Percentiles rank a stretch among this genome's conserved stretches.
Evolutionary conservation across 2,888 invertebrate genomes (phyloP).

Genomic region (Anthophora plumipes): DNA sequence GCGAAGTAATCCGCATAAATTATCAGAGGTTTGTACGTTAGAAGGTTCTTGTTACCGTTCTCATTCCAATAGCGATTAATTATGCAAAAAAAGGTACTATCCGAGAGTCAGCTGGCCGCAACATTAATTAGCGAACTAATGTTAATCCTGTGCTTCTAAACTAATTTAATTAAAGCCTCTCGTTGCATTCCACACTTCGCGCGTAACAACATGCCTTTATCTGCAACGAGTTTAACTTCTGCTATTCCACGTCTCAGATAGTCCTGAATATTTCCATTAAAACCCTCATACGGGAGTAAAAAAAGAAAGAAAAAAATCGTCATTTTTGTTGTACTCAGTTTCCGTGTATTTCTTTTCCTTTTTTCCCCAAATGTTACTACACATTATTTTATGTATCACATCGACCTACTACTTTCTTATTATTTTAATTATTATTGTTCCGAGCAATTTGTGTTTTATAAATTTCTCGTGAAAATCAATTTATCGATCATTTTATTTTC

Average conservation of each 20-base stretch:
- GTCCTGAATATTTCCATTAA: neutral
- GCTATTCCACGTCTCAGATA: neutral
- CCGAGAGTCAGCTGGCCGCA: conserved; percentile 61
- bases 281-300: neutral
- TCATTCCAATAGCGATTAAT: conserved; percentile 52
- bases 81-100: conserved; percentile 54
- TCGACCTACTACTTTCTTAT: no score
- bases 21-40: neutral
- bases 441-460: no score
- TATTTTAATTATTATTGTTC: no score
- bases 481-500: neutral
- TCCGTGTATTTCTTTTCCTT: neutral
- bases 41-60: conserved; percentile 33
- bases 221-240: conserved; percentile 28
- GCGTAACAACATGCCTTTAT: conserved; percentile 42
- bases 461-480: neutral
- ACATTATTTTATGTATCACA: no score
- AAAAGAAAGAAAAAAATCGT: neutral
- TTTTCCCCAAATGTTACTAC: no score
- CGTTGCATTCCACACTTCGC: conserved; percentile 42
- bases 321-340: neutral
- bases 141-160: conserved; percentile 69
- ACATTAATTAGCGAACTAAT: conserved; percentile 73
- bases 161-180: conserved; percentile 74
- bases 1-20: neutral